Evolutionary conservation across 1,140 invertebrate genomes (phyloP).

Genomic region (Batillaria attramentaria): DNA sequence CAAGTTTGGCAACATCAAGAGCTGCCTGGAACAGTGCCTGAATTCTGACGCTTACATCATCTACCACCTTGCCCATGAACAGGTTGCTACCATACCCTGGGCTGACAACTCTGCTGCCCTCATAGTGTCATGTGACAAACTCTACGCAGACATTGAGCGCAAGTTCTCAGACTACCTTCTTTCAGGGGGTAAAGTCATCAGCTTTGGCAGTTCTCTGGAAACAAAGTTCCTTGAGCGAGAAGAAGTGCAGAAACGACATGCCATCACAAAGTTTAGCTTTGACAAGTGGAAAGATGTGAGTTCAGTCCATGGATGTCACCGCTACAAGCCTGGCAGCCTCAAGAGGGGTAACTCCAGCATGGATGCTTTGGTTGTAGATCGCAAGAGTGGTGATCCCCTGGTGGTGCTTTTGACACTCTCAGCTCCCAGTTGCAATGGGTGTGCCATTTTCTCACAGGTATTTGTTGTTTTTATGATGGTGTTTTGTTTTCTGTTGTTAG

Average conservation of each 20-base stretch:
- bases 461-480: neutral
- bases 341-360: constrained; percentile 81
- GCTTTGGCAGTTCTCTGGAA: constrained; percentile 82
- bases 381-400: constrained; percentile 88
- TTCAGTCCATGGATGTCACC: constrained; percentile 90
- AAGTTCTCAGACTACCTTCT: constrained; percentile 83
- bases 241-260: constrained; percentile 30
- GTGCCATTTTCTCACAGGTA: constrained; percentile 87
- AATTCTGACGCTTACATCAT: constrained; percentile 84
- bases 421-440: constrained; percentile 70
- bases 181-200: constrained; percentile 81
- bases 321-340: constrained; percentile 79
- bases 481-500: neutral
- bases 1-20: constrained; percentile 81
- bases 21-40: constrained; percentile 79
- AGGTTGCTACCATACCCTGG: constrained; percentile 79
- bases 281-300: constrained; percentile 86
- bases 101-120: constrained; percentile 81
- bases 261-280: constrained; percentile 75
- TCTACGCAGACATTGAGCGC: constrained; percentile 78
- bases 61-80: constrained; percentile 79
- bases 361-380: constrained; percentile 84
- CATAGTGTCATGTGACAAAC: constrained; percentile 82
- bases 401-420: constrained; percentile 80
- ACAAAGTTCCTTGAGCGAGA: constrained; percentile 83